Evolutionary conservation across 2,888 invertebrate species (phyloP), one percentile per base, ranked within the genome.

Genomic region (Chironomus tentans): DNA sequence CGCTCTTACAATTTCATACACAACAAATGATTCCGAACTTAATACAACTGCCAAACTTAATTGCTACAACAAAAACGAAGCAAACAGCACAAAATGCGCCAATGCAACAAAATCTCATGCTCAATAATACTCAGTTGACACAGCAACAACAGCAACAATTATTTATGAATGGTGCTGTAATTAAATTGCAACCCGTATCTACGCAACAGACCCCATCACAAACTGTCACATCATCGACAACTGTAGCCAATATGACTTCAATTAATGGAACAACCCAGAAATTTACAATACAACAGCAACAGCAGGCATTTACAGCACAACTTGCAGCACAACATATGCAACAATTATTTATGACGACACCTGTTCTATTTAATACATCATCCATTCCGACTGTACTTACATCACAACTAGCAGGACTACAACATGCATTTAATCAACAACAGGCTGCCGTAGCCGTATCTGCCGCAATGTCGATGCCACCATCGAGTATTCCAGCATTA

Each of bases 31-130:
- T 89, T 82, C 88, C 88, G 79, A 89, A 88, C 83, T 83, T 89
- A 77, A 87, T 89, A 78, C 88, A 88, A 84, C 21, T 65, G 83
- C 89, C 88, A 77, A 88, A 87, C 80, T 81, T 88, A 77, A 85
- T 88, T 83, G 84, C 88, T 4, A 13, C 77, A 75, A 70, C 77
- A 68, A 62, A 70, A 76, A 12, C 77, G 72, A 70, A 15, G 18
- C 71, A 70, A 77, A 21, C 74, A 77, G 15, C 71, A 18, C 50
- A 18, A 56, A 75, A 28, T 18, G 7, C 70, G 21, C 50, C 48
- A 50, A 7, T 50, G 48, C 75, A 75, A 22, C 76, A 12, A n/a
- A 70, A 70, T 48, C 21, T 76, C 18, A 68, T 48, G 50, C 69
- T 76, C 10, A 76, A 76, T 24, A 76, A 48, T 74, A 75, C 15